These are phyloP conservation scores for Coptodon bakossiorum DNA, from an alignment of 2,113 vertebrate species.

Conservation along the genomic window DNA sequence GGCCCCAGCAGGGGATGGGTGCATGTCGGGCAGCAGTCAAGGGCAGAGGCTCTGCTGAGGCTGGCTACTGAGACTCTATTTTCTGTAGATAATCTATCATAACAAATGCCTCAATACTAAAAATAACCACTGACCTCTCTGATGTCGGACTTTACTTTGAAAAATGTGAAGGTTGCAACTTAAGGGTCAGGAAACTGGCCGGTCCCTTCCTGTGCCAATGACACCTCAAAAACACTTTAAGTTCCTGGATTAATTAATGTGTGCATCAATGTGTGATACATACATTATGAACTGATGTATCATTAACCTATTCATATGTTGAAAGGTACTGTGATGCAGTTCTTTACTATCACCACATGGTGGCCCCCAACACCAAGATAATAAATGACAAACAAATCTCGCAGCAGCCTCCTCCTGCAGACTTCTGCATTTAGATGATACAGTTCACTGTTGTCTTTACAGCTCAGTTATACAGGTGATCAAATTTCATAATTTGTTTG, in stretches of 20 bases:
- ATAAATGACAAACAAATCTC: not conserved
- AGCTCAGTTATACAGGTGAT: not conserved
- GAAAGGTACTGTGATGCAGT: not conserved
- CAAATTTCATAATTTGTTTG: not conserved
- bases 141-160: conserved; percentile 86
- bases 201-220: not conserved
- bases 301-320: not conserved
- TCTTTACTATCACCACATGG: not conserved
- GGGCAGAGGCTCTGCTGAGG: not conserved
- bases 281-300: not conserved
- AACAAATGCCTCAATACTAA: not conserved
- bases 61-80: not conserved
- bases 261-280: not conserved
- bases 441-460: not conserved
- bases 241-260: not conserved
- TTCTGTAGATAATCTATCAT: not conserved
- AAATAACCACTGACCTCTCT: conserved; percentile 73
- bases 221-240: not conserved
- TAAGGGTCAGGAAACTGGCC: not conserved
- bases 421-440: not conserved
- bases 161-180: conserved; percentile 85
- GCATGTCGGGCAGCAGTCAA: not conserved
- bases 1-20: not conserved
- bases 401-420: not conserved
- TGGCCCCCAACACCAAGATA: not conserved